Conservation (phyloP, 2,888 invertebrate genomes). For the Sylvicola cinctus region DNA sequence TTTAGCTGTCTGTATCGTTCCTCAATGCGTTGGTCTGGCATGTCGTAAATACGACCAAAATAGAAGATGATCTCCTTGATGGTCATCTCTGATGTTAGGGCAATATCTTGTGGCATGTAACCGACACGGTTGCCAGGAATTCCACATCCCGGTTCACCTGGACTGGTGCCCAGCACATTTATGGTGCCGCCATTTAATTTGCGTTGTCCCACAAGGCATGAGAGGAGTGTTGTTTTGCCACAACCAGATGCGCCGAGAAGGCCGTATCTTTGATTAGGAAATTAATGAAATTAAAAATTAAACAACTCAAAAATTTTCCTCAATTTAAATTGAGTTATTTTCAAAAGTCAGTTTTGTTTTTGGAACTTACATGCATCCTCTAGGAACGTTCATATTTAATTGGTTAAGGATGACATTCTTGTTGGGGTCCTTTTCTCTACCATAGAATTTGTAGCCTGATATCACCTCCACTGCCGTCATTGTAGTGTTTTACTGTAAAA, state of each 20-base stretch:
- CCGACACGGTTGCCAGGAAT: conserved; percentile 56
- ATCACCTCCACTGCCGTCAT: conserved; percentile 43
- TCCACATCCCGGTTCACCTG: conserved; percentile 40
- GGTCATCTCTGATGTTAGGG: conserved; percentile 56
- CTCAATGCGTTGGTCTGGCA: conserved; percentile 39
- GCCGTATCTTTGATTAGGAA: conserved; percentile 42
- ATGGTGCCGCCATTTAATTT: conserved; percentile 51
- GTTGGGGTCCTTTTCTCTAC: conserved; percentile 27
- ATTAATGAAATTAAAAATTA: background rate
- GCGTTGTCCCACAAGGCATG: conserved; percentile 63
- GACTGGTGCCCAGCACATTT: conserved; percentile 51
- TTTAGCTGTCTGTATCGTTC: conserved; percentile 46
- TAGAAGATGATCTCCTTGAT: conserved; percentile 67
- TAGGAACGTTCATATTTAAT: conserved; percentile 51
- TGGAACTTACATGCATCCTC: conserved; percentile 49
- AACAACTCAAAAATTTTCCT: background rate
- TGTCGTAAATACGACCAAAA: conserved; percentile 70
- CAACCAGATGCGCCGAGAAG: conserved; percentile 78
- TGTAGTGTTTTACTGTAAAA: background rate
- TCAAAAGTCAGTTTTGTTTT: background rate
- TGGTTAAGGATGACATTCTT: conserved; percentile 40
- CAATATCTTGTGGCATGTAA: conserved; percentile 84
- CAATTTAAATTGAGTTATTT: background rate
- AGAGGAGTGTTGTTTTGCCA: conserved; percentile 72
- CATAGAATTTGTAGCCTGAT: conserved; percentile 47